A percentile compares a stretch with the other conserved stretches of the same genome.
phyloP scores from a whole-genome alignment of 2,113 vertebrate species.

The Muntiacus reevesi region DNA sequence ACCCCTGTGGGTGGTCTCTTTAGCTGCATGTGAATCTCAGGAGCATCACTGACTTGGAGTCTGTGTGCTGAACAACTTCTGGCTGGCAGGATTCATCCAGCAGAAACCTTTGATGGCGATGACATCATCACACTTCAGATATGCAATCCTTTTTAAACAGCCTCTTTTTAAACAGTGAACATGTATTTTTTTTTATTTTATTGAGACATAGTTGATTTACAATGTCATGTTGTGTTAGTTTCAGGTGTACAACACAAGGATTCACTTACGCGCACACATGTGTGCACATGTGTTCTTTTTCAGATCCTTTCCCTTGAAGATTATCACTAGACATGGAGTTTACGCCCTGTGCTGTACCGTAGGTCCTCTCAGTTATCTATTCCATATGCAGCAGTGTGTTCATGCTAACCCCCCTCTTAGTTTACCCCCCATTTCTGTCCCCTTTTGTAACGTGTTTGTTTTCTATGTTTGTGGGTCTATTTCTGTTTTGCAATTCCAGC shows the following conservation, averaged over 20 bases:
- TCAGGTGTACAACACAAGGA: neutral
- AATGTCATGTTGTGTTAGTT: neutral
- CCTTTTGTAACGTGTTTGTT: neutral
- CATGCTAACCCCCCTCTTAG: neutral
- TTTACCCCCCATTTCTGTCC: neutral
- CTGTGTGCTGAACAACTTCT: neutral
- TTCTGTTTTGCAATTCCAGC: neutral
- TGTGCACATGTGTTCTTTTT: neutral
- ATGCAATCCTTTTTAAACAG: neutral
- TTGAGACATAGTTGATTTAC: neutral
- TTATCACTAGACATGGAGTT: neutral
- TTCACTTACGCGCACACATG: fast-evolving
- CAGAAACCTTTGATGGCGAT: neutral
- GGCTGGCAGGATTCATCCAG: neutral
- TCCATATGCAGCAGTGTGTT: neutral
- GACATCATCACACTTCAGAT: neutral
- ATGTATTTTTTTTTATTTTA: neutral
- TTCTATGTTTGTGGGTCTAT: neutral
- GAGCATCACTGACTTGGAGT: neutral
- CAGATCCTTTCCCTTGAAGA: neutral
- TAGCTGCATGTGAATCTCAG: neutral
- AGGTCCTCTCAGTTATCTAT: neutral
- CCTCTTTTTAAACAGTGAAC: neutral
- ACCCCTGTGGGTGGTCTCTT: neutral
- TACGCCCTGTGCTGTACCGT: neutral